Evolutionary conservation across 2,113 vertebrate genomes (phyloP).

Genomic region (Sminthopsis crassicaudata): DNA sequence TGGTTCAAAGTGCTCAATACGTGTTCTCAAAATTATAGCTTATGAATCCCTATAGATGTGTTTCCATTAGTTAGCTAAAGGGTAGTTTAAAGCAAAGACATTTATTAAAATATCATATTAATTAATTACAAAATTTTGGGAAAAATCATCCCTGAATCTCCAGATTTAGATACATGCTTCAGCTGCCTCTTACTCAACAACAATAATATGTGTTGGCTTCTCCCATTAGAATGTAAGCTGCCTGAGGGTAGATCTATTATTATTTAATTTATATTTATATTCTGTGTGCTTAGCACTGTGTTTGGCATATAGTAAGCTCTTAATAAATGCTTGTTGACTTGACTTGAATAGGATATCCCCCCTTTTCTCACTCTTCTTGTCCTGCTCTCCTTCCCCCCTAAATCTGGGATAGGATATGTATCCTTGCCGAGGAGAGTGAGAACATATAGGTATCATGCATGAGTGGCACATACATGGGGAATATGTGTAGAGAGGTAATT

Average conservation of each 20-base stretch:
- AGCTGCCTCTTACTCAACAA: background rate
- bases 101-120: background rate
- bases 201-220: background rate
- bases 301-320: background rate
- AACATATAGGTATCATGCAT: background rate
- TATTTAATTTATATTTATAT: background rate
- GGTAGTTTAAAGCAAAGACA: background rate
- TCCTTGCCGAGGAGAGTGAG: background rate
- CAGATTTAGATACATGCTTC: background rate
- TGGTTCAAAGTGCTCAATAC: background rate
- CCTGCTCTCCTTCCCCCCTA: background rate
- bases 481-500: background rate
- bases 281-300: background rate
- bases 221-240: background rate
- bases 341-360: background rate
- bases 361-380: too few relatives aligned
- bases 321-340: background rate
- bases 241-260: background rate
- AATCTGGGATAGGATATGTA: background rate
- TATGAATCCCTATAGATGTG: background rate
- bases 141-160: background rate
- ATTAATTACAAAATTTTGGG: background rate
- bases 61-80: background rate
- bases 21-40: background rate
- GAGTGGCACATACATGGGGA: background rate